Evolutionary conservation across 2,888 invertebrate species (phyloP).

Genomic region (Yponomeuta sedellus): DNA sequence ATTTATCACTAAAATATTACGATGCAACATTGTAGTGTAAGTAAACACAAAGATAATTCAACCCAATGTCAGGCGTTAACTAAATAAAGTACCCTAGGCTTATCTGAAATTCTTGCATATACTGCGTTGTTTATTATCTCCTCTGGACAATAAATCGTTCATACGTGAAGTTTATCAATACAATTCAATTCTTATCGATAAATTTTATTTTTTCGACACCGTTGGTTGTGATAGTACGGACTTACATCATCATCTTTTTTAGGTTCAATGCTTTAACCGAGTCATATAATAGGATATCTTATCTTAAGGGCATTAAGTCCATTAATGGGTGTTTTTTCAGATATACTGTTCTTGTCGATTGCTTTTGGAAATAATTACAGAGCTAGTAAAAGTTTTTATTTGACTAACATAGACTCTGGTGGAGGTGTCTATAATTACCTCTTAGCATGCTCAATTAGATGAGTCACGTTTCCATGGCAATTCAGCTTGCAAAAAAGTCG

Average conservation of each 20-base stretch:
- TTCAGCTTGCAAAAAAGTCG: background rate
- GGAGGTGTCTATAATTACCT: background rate
- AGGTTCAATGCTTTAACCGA: background rate
- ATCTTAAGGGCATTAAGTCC: background rate
- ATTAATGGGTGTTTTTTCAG: background rate
- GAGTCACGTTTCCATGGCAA: background rate
- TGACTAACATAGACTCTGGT: background rate
- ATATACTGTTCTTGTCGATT: background rate
- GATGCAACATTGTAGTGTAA: no score
- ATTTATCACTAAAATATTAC: no score
- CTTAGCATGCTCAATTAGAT: background rate
- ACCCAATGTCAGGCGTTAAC: background rate
- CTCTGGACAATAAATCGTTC: background rate
- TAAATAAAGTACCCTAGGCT: background rate
- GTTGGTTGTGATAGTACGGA: background rate
- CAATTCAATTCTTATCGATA: background rate
- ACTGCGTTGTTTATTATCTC: background rate
- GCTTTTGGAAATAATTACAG: background rate
- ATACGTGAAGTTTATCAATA: background rate
- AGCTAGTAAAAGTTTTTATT: no score
- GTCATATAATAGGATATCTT: background rate
- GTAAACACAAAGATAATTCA: background rate
- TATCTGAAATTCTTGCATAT: background rate
- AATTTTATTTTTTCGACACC: background rate
- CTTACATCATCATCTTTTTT: background rate